Evolutionary conservation across 1,140 invertebrate genomes (phyloP), one percentile per base, ranked within the genome.

Genomic region (Hetaerina americana): DNA sequence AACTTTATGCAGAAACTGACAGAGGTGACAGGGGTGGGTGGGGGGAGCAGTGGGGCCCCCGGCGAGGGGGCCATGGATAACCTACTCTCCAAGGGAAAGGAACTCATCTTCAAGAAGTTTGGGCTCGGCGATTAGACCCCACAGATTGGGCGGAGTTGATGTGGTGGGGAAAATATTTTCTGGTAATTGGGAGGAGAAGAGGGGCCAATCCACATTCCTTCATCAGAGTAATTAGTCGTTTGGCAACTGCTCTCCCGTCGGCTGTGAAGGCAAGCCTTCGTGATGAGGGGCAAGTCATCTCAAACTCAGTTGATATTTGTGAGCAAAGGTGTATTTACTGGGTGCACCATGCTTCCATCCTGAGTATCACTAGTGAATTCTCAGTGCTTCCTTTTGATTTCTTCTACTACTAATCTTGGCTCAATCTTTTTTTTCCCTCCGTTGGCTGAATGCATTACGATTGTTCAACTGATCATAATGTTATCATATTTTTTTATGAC

Each of bases 21-120:
- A 71, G 92, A 93, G 78, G 91, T 93, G 81, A 83, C 85, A 0
- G 81, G 81, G 18, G 89, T 89, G 25, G 90, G 89, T 57, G 89
- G 89, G 73, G 90, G 90, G 68, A 90, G 90, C 70, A 91, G 92
- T 77, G 77, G 76, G 27, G 75, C 75, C 15, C 71, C 73, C 24
- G 72, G 71, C 69, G 70, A 27, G 71, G 31, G 73, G 72, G 15
- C 40, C 15, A 78, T 79, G 22, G 81, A 81, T 73, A 79, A 80
- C 70, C 92, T 94, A 72, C 83, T 94, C 40, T 93, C 92, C 75
- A 94, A 94, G 82, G 92, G 92, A 75, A 94, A 94, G 82, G 92
- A 94, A 82, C 85, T 92, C 40, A 93, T 94, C 78, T 94, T 94
- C 81, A 93, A 93, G 87, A 94, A 93, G 84, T 94, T 94, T 78